Percentiles rank a stretch among this genome's conserved stretches.
These are phyloP conservation scores for Trachelus iudaicus DNA, from an alignment of 2,888 invertebrate species.

Conservation along the genomic window DNA sequence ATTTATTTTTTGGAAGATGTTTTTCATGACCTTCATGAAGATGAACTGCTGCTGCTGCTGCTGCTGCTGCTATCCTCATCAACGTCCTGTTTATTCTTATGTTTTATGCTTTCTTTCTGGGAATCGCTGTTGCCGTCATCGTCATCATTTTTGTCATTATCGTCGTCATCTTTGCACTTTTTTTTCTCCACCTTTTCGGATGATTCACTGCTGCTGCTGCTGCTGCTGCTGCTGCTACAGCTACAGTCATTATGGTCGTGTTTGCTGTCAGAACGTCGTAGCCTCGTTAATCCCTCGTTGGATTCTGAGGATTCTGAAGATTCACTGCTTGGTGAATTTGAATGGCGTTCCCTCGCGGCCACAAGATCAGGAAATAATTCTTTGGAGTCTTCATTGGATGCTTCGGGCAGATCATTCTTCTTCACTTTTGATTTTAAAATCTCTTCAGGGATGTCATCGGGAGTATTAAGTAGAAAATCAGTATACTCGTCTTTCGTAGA, in stretches of 20 bases:
- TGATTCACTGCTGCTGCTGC: neutral
- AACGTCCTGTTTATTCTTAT: conserved; percentile 11
- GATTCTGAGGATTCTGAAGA: conserved; percentile 1
- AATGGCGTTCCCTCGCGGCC: neutral
- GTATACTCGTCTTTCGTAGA: neutral
- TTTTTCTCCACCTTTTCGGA: neutral
- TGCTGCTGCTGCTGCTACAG: neutral
- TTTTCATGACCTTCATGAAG: neutral
- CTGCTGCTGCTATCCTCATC: conserved; percentile 14
- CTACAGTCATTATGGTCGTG: neutral
- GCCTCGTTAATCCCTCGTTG: neutral
- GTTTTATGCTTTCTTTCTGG: conserved; percentile 5
- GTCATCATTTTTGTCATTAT: conserved; percentile 23
- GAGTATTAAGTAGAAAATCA: neutral
- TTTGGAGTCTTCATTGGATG: neutral
- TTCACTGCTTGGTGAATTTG: neutral
- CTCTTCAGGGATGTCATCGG: neutral
- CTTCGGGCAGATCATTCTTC: neutral
- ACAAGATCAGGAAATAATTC: neutral
- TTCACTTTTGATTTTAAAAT: neutral
- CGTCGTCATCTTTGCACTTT: neutral
- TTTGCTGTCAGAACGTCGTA: neutral
- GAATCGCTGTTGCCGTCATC: conserved; percentile 9
- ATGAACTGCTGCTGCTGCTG: conserved; percentile 22
- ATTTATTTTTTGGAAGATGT: neutral